Evolutionary conservation across 53 echinoderm and acorn worm species (phyloP).

Genomic region (Antedon mediterranea): DNA sequence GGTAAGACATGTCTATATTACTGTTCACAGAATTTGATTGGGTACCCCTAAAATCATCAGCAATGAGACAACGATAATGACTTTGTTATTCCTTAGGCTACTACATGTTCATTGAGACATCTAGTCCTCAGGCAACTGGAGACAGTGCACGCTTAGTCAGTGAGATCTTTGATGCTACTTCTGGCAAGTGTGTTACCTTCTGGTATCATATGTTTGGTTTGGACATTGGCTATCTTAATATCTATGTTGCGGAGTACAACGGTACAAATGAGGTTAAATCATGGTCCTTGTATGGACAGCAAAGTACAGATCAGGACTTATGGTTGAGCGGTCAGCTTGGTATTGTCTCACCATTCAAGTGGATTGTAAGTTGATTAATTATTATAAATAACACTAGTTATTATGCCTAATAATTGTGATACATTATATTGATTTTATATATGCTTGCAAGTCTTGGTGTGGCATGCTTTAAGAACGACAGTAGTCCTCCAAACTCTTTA

Average conservation of each 20-base stretch:
- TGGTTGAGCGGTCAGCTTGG: constrained; percentile 14
- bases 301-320: constrained; percentile 14
- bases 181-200: constrained; percentile 28
- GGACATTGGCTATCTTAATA: constrained; percentile 1
- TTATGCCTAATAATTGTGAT: too few relatives aligned
- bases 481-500: too few relatives aligned
- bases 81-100: constrained; percentile 20
- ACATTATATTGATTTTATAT: too few relatives aligned
- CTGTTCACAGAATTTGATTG: too few relatives aligned
- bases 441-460: too few relatives aligned
- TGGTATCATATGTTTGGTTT: constrained; percentile 50
- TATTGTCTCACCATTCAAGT: neutral
- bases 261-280: neutral
- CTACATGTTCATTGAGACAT: constrained; percentile 49
- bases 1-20: constrained; percentile 9
- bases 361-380: neutral
- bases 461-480: too few relatives aligned
- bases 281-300: constrained; percentile 37
- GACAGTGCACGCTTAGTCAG: neutral
- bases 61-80: neutral
- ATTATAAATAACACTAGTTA: too few relatives aligned
- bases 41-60: neutral
- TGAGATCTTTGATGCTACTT: constrained; percentile 13
- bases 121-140: neutral
- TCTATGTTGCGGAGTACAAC: neutral